A percentile compares a stretch with the other conserved stretches of the same genome.
Evolutionary conservation across 2,797 vertebrate genomes (phyloP).

Genomic region (Mus spretus): DNA sequence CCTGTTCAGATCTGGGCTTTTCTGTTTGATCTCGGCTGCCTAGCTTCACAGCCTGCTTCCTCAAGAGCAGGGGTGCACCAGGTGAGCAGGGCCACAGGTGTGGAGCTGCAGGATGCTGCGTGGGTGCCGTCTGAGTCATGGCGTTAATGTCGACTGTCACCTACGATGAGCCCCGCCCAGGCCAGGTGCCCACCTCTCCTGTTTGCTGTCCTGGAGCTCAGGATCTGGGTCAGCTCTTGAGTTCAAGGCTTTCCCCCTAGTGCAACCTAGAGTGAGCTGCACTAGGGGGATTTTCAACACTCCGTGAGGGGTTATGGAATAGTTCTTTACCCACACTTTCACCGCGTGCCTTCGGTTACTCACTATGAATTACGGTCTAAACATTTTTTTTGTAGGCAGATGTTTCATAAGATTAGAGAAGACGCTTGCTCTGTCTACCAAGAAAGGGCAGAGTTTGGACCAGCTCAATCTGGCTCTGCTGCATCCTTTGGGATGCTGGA

Average conservation of each 20-base stretch:
- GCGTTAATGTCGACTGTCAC: not conserved
- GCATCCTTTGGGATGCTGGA: not conserved
- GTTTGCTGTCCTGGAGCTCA: no score
- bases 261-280: not conserved
- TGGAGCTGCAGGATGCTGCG: not conserved
- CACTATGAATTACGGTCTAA: not conserved
- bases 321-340: not conserved
- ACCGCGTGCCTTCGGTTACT: not conserved
- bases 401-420: not conserved
- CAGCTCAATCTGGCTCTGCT: not conserved
- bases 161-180: not conserved
- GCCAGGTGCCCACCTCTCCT: accelerated
- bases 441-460: not conserved
- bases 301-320: not conserved
- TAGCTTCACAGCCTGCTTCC: not conserved
- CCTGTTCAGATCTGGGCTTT: not conserved
- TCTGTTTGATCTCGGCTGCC: not conserved
- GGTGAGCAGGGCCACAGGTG: not conserved
- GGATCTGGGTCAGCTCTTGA: not conserved
- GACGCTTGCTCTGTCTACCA: not conserved
- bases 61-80: not conserved
- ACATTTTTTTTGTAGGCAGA: not conserved
- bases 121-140: not conserved
- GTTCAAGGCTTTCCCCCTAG: accelerated
- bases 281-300: not conserved